Base-by-base conservation (phyloP, 2,113 vertebrate genomes). In the Apeltes quadracus region DNA sequence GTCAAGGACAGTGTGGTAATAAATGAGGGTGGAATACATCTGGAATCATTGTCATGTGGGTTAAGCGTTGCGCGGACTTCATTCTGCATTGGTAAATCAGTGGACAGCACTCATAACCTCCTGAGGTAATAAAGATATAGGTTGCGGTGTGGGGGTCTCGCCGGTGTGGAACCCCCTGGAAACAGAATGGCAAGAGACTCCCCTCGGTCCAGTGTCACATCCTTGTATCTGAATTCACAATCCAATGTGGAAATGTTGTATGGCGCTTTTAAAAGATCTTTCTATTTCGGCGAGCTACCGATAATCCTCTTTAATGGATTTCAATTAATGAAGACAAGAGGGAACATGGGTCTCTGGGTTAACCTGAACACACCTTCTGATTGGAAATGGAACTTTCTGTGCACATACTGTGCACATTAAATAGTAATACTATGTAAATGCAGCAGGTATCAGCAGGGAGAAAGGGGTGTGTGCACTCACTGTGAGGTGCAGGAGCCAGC, bases 1-100 rank as follows among this genome's bases (percentile, higher is more conserved):
- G 94, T 94, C 93, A 95, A 95, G 94, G 94, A 93, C 93, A 88
- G 93, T 88, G 90, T 91, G 84, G 91, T 92, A 93, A 93, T 94
- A 95, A 93, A 94, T 91, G 92, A 94, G 92, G 91, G 90, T 93
- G 93, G 93, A 93, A 93, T 93, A 92, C 91, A 94, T 94, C 93
- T 91, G 93, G 93, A 94, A 93, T 93, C 92, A 92, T 93, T 93
- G 92, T 94, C 91, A 92, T 91, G 91, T 89, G 84, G 93, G 93
- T 94, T 94, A 94, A 94, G 92, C 91, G 91, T 91, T 91, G 92
- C 84, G 79, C 88, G 78, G 91, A 93, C 94, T 94, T 92, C 92
- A 93, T 94, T 93, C 93, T 90, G 91, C 91, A 93, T 93, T 93
- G 93, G 92, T 91, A 93, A 94, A 94, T 94, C 93, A 92, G 93